Evolutionary conservation across 2,888 invertebrate genomes (phyloP), one percentile per base, ranked within the genome.

Genomic region (Liposcelis brunnea): DNA sequence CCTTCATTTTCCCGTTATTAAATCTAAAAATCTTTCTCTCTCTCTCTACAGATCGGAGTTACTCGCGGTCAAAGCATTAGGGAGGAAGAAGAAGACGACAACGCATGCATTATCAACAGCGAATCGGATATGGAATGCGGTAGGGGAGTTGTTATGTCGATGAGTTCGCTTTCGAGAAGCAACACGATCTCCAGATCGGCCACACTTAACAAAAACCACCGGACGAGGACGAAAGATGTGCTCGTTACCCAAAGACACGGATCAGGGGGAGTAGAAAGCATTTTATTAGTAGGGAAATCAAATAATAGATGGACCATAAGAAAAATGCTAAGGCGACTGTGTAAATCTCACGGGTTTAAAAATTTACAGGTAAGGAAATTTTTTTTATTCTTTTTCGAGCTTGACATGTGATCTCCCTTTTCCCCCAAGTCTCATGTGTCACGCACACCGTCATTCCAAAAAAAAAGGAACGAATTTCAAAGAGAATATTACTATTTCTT

Each of bases 311-410:
- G 61, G 57, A 58, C 61, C 12, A 56, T 70, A 47, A 71, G 72
- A 43, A 60, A 65, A 47, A 66, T 72, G 26, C 56, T 75, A 44
- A 65, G 68, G 49, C 65, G 68, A 42, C 62, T 85, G 21, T 85
- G 80, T 59, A 70, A 74, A 43, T 77, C 80, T 31, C 81, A 82
- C 62, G 74, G 81, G 56, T 89, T 89, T 65, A 72, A 73, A 56
- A 82, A 86, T 63, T 67, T 80, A 42, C 81, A 84, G 67, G 83
- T 83, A 62, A 69, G 69, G 68, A 51, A 32, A 16, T 15, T 35
- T 38, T 33, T 34, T 37, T 49, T 32, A 45, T 45, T 34, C 31
- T 44, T 45, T 18, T 26, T 26, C n/a, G n/a, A n/a, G n/a, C n/a
- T n/a, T n/a, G n/a, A n/a, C n/a, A n/a, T n/a, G n/a, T n/a, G n/a